phyloP scores from a whole-genome alignment of 2,113 vertebrate species.

The Lagenorhynchus albirostris region DNA sequence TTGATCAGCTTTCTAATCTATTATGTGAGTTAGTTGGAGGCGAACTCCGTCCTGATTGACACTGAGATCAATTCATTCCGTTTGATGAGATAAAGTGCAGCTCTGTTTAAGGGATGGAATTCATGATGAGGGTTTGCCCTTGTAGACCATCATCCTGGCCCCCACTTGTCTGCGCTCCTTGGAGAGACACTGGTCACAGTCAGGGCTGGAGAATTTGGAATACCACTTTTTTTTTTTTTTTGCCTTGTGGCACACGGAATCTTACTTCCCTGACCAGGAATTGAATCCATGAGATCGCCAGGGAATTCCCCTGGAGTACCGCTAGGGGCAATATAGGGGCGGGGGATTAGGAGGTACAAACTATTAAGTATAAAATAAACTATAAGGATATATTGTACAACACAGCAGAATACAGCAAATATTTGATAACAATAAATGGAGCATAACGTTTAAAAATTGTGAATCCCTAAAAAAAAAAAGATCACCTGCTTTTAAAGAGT shows the following conservation, averaged over 20 bases:
- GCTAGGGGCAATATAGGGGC: too few relatives aligned
- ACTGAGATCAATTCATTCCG: slow-evolving; percentile 59
- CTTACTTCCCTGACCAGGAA: too few relatives aligned
- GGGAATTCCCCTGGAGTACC: too few relatives aligned
- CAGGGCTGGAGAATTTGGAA: neutral
- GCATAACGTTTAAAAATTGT: too few relatives aligned
- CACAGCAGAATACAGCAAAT: too few relatives aligned
- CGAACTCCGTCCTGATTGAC: slow-evolving; percentile 53
- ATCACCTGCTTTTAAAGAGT: neutral
- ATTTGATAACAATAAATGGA: too few relatives aligned
- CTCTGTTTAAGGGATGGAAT: neutral
- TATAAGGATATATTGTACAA: too few relatives aligned
- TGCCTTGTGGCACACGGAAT: too few relatives aligned
- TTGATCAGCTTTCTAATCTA: slow-evolving; percentile 73
- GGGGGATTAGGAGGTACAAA: too few relatives aligned
- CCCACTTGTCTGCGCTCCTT: accelerated
- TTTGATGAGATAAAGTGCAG: slow-evolving; percentile 19
- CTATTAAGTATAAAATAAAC: too few relatives aligned
- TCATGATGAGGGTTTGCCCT: slow-evolving; percentile 29
- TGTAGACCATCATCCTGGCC: neutral
- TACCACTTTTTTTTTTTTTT: too few relatives aligned
- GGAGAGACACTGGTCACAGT: accelerated
- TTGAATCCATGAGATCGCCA: too few relatives aligned
- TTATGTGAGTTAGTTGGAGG: slow-evolving; percentile 34
- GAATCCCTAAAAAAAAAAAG: neutral